Evolutionary conservation across 2,888 invertebrate genomes (phyloP), one percentile per base, ranked within the genome.

Genomic region (Trissonchulus sp.): DNA sequence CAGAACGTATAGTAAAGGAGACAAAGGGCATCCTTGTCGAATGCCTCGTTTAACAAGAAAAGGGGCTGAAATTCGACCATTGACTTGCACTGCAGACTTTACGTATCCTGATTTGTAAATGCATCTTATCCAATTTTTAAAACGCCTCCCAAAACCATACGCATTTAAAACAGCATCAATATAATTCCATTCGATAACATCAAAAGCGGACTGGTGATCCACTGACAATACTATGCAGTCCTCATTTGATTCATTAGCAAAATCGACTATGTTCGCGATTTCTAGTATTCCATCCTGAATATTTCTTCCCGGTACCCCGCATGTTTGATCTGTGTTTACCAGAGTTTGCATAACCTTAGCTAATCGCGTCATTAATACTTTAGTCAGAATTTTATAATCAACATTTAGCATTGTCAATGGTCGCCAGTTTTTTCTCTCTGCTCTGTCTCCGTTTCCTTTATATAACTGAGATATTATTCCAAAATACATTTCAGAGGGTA

Each of bases 331-430:
- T 2, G 62, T 8, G 28, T 72, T 8, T 15, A 72, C 28, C 30
- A 72, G 3, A 3, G 8, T 65, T 28, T 15, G 2, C 73, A 72
- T 63, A 60, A 72, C 35, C 48, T 37, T 72, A 2, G 8, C n/a
- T 69, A 34, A 23, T 60, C 60, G 8, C 28, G 35, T 72, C 31
- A 60, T 28, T 37, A 72, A 72, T 65, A 72, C 8, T 72, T 72
- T 72, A 3, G 63, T 31, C 15, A 72, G n/a, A 63, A 72, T 72
- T 63, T 72, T 72, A 60, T 72, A 72, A 37, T 72, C 73, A 15
- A 72, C 48, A 60, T 72, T 72, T 33, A 72, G 31, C 73, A 72
- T 72, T 15, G 73, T 72, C 3, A 63, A 35, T 2, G 73, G 73
- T 8, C 73, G 15, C 73, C 73, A 72, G 48, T 72, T 72, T 63